Percentiles rank a stretch among this genome's conserved stretches.
phyloP scores from a whole-genome alignment of 2,113 vertebrate genomes.

The Dunckerocampus dactyliophorus region DNA sequence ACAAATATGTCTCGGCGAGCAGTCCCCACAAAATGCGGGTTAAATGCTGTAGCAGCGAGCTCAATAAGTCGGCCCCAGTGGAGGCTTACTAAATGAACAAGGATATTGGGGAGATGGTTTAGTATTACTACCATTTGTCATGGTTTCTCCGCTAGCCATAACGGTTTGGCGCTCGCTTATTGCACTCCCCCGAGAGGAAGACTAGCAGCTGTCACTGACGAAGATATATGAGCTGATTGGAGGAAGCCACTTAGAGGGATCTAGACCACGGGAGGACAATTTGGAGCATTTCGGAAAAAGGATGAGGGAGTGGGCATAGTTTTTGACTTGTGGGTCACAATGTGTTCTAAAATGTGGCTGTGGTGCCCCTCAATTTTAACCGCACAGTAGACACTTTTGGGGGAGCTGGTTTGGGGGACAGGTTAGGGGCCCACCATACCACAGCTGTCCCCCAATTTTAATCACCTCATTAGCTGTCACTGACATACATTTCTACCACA shows the following conservation, averaged over 20 bases:
- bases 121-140: slow-evolving; percentile 40
- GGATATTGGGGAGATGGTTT: slow-evolving; percentile 51
- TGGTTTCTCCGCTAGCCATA: slow-evolving; percentile 17
- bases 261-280: slow-evolving; percentile 7
- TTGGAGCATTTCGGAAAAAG: background rate
- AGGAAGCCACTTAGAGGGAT: slow-evolving; percentile 11
- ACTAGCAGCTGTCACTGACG: slow-evolving; percentile 44
- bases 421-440: no score
- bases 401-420: no score
- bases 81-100: slow-evolving; percentile 50
- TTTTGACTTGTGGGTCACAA: no score
- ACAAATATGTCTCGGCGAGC: slow-evolving; percentile 10
- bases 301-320: no score
- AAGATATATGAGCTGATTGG: slow-evolving; percentile 31
- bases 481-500: no score
- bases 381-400: no score
- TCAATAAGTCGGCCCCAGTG: slow-evolving; percentile 36
- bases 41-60: slow-evolving; percentile 20
- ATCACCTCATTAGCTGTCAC: no score
- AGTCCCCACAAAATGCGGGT: slow-evolving; percentile 6
- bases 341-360: no score
- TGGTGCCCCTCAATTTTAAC: no score
- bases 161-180: slow-evolving; percentile 27
- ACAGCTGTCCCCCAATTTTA: no score
- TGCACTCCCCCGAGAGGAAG: slow-evolving; percentile 27